Evolutionary conservation across 2,113 vertebrate genomes (phyloP), one percentile per base, ranked within the genome.

Genomic region (Merops nubicus): DNA sequence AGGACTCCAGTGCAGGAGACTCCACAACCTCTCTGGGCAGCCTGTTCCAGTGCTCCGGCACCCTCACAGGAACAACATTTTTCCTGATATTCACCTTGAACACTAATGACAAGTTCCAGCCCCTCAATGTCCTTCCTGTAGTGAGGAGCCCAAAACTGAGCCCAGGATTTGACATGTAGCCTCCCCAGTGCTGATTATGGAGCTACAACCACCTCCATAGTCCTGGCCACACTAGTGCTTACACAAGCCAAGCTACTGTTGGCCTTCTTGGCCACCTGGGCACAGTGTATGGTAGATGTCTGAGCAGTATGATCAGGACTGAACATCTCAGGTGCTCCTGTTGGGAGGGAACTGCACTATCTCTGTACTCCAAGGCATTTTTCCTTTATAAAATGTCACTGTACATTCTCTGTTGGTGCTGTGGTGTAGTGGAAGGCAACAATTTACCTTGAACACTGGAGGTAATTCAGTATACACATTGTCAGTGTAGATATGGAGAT

Each of bases 351-450:
- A 6, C 34, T 51, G 43, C 33, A 34, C 7, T 3, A 43, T 43
- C 2, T 29, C 29, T 28, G 15, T n/a, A 18, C 23, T 31, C 36
- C 45, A 25, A 34, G 5, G 34, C 5, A 19, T 60, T 54, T 54
- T 25, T 26, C 22, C 23, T 26, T 2, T 85, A 26, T 16, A 12
- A 50, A 83, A 60, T 14, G 15, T 12, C 3, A 1, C 40, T 31
- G 6, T 2, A 2, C 7, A 7, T 26, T 85, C 57, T 42, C 38
- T 5, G 4, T 3, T 64, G 56, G 22, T 33, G 9, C 1, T 20
- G 48, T 22, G 62, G 28, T 11, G 31, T 13, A 25, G 11, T 21
- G 65, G 15, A 92, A 92, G 28, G 8, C 57, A 68, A 60, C 12
- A 43, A 31, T 60, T 85, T 60, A 29, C 72, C 40, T 25, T 47